phyloP scores from a whole-genome alignment of 2,888 invertebrate species.

The Lottia gigantea region DNA sequence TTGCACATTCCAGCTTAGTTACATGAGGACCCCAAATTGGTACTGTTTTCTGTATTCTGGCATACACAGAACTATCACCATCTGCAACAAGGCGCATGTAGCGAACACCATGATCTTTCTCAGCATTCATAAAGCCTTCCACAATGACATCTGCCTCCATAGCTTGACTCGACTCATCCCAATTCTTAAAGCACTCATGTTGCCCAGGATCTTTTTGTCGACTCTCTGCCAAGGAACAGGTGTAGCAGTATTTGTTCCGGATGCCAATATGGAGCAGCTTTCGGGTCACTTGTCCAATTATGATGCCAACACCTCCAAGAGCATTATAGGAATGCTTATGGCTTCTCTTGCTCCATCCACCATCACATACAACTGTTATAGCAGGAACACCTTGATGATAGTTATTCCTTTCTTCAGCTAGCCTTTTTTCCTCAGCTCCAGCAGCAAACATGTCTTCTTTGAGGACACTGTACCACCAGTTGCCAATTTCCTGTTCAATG shows the following conservation, averaged over 20 bases:
- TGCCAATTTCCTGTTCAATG: slow-evolving; percentile 19
- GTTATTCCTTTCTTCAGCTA: slow-evolving; percentile 26
- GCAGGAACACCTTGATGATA: slow-evolving; percentile 34
- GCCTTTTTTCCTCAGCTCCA: slow-evolving; percentile 25
- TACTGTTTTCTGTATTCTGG: no score
- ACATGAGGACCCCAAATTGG: no score
- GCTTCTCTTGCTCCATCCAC: slow-evolving; percentile 34
- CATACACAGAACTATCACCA: no score
- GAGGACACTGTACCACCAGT: slow-evolving; percentile 20
- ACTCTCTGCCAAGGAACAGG: no score
- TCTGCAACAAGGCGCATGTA: no score
- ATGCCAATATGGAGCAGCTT: slow-evolving; percentile 37
- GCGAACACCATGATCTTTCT: no score
- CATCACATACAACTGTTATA: slow-evolving; percentile 33
- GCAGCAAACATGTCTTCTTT: slow-evolving; percentile 26
- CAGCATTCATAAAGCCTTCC: no score
- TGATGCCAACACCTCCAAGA: slow-evolving; percentile 33
- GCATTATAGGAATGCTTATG: slow-evolving; percentile 39
- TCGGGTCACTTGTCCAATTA: slow-evolving; percentile 28
- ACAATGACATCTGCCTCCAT: no score
- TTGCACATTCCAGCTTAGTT: no score
- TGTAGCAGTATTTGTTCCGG: no score
- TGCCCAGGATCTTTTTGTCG: background rate
- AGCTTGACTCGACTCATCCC: slow-evolving; percentile 25
- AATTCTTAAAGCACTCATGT: slow-evolving; percentile 31